Conservation (phyloP, 2,888 invertebrate species). For the Margaritifera margaritifera region DNA sequence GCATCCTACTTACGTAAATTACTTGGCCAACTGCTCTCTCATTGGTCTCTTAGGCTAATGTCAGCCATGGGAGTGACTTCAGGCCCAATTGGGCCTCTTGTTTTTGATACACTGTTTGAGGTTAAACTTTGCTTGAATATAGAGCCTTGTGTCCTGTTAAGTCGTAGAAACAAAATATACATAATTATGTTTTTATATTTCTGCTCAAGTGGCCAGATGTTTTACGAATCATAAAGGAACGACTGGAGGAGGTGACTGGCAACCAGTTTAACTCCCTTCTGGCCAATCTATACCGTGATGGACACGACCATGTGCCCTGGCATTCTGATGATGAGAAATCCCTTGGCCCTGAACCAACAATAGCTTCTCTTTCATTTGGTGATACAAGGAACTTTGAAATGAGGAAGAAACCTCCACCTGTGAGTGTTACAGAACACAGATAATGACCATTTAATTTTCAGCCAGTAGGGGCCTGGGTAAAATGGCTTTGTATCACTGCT, state of each 20-base stretch:
- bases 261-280: conserved; percentile 74
- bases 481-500: too few relatives aligned
- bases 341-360: conserved; percentile 71
- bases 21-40: too few relatives aligned
- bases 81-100: too few relatives aligned
- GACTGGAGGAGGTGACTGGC: conserved; percentile 70
- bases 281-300: conserved; percentile 74
- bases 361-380: conserved; percentile 72
- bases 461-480: too few relatives aligned
- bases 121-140: too few relatives aligned
- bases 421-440: conserved; percentile 28
- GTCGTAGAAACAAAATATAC: neutral
- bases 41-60: too few relatives aligned
- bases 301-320: conserved; percentile 74
- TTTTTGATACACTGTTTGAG: too few relatives aligned
- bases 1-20: too few relatives aligned
- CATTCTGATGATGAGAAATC: conserved; percentile 73
- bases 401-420: conserved; percentile 68
- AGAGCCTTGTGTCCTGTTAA: neutral
- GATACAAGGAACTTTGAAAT: conserved; percentile 73
- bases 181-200: neutral
- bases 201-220: conserved; percentile 66
- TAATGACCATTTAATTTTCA: too few relatives aligned
- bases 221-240: conserved; percentile 58
- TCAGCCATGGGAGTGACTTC: too few relatives aligned